Percentiles rank a stretch among this genome's conserved stretches.
phyloP scores from a whole-genome alignment of 2,888 invertebrate genomes.

The Pimpla rufipes region DNA sequence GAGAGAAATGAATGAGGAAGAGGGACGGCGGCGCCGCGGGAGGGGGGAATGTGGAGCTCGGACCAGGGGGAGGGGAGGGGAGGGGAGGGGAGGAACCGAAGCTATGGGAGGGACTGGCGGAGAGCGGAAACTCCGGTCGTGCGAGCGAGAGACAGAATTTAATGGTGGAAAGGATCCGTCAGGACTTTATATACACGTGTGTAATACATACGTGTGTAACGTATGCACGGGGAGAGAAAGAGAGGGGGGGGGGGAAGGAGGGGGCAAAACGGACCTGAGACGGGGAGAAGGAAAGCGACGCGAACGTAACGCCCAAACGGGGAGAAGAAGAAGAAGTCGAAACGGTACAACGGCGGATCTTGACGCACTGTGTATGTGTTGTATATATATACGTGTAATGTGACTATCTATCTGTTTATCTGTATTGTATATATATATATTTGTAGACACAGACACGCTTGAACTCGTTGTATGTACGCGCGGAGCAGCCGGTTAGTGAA shows the following conservation, averaged over 20 bases:
- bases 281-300: constrained; percentile 30
- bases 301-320: constrained; percentile 6
- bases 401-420: neutral
- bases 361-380: constrained; percentile 24
- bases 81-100: constrained; percentile 31
- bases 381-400: neutral
- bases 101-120: constrained; percentile 55
- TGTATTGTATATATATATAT: neutral
- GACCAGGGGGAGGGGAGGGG: constrained; percentile 23
- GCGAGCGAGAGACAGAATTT: constrained; percentile 29
- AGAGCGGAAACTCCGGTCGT: constrained; percentile 41
- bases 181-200: neutral
- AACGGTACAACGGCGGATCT: constrained; percentile 68
- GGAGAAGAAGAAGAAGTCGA: constrained; percentile 61
- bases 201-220: neutral
- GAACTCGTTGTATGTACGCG: neutral
- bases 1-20: constrained; percentile 54
- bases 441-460: neutral
- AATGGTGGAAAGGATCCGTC: neutral
- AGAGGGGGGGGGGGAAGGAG: constrained; percentile 17
- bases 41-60: constrained; percentile 36
- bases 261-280: constrained; percentile 14
- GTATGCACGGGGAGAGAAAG: neutral
- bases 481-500: constrained; percentile 79
- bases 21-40: constrained; percentile 20